Conservation (phyloP, 2,113 vertebrate species). For the Noturus placidus region DNA sequence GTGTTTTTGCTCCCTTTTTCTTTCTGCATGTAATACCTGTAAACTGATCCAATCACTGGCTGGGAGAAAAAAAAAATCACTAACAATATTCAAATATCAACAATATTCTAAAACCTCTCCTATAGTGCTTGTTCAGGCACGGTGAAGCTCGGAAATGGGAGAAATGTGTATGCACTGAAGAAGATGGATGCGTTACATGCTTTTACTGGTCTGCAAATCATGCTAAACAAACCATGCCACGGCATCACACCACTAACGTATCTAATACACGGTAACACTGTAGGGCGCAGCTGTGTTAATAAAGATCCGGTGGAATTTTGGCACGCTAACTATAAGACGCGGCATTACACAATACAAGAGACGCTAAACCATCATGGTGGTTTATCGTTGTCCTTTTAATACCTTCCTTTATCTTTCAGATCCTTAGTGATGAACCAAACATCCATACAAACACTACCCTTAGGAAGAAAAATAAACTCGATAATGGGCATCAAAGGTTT, state of each 20-base stretch:
- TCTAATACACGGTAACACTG: not conserved
- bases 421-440: not conserved
- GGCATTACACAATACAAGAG: not conserved
- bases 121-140: not conserved
- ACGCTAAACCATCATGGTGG: not conserved
- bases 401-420: not conserved
- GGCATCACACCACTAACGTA: not conserved
- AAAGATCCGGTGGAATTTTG: not conserved
- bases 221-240: not conserved
- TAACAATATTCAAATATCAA: not conserved
- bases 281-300: not conserved
- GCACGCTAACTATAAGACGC: not conserved
- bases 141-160: not conserved
- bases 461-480: constrained; percentile 11
- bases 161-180: constrained; percentile 7
- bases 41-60: not conserved
- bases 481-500: constrained; percentile 15
- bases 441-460: not conserved
- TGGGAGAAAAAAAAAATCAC: not conserved
- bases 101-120: not conserved
- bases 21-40: not conserved
- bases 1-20: constrained; percentile 22
- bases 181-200: not conserved
- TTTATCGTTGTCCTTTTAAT: not conserved
- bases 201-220: not conserved